phyloP scores from a whole-genome alignment of 2,113 vertebrate genomes.

The Falco punctatus region DNA sequence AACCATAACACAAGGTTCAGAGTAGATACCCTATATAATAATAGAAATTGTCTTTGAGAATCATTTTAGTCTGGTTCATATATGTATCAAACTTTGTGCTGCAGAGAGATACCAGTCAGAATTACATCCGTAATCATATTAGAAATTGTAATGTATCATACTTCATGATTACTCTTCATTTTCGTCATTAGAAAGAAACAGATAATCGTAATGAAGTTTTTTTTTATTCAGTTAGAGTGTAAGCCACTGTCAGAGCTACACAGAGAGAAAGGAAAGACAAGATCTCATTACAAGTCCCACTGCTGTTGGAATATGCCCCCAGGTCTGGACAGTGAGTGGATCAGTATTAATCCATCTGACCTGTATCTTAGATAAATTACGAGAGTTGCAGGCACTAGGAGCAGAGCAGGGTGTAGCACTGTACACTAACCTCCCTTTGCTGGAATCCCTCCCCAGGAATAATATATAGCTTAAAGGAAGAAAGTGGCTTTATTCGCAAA shows the following conservation, averaged over 20 bases:
- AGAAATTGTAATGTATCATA: not conserved
- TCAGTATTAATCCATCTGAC: not conserved
- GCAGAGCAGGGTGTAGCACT: not conserved
- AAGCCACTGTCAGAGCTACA: not conserved
- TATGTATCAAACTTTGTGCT: not conserved
- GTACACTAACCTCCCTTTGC: not conserved
- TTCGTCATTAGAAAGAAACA: slow-evolving; percentile 19
- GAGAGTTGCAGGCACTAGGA: not conserved
- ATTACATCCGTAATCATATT: not conserved
- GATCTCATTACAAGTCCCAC: not conserved
- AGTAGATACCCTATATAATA: not conserved
- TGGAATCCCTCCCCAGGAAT: not conserved
- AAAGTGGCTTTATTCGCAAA: not conserved
- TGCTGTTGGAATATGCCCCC: accelerated
- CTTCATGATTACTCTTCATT: not conserved
- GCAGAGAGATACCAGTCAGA: not conserved
- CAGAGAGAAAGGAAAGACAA: not conserved
- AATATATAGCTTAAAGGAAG: not conserved
- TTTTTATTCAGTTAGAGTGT: not conserved
- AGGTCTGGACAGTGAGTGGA: accelerated
- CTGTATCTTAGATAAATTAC: not conserved
- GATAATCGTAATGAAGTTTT: not conserved
- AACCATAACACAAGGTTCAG: not conserved
- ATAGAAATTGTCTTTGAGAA: not conserved
- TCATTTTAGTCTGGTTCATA: not conserved